Conservation (phyloP, 2,797 vertebrate genomes). For the Pantherophis alleghaniensis region DNA sequence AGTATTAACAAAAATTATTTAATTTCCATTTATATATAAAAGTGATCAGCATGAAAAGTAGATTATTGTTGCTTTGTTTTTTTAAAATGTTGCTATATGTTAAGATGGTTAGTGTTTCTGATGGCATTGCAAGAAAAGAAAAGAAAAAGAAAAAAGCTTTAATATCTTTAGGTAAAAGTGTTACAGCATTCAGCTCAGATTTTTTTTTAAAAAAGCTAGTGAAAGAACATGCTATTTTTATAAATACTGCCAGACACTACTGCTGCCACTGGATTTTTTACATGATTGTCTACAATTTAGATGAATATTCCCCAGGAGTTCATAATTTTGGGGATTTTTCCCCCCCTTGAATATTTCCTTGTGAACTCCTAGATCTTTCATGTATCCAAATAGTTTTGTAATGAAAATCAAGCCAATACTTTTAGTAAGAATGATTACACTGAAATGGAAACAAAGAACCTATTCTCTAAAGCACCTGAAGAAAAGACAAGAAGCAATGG, state of each 20-base stretch:
- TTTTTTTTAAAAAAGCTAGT: slow-evolving; percentile 22
- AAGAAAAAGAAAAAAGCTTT: slow-evolving; percentile 3
- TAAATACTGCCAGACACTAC: slow-evolving; percentile 34
- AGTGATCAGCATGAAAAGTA: not conserved
- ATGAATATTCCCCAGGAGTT: slow-evolving; percentile 39
- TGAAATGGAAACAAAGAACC: not conserved
- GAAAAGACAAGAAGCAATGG: not conserved
- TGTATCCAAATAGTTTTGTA: not conserved
- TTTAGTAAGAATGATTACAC: not conserved
- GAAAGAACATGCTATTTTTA: slow-evolving; percentile 53
- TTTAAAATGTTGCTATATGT: slow-evolving; percentile 27
- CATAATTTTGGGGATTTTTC: not conserved
- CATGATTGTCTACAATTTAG: slow-evolving; percentile 41
- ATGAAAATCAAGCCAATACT: not conserved
- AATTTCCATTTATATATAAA: not conserved
- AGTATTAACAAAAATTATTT: not conserved
- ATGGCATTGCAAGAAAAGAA: slow-evolving; percentile 10
- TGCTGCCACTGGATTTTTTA: slow-evolving; percentile 32
- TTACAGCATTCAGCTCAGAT: slow-evolving; percentile 28
- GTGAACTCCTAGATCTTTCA: not conserved
- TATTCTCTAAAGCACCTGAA: not conserved
- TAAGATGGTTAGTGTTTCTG: slow-evolving; percentile 23
- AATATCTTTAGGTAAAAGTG: slow-evolving; percentile 18
- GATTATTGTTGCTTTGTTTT: slow-evolving; percentile 31
- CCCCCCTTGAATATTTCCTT: not conserved